Evolutionary conservation across 2,888 invertebrate species (phyloP).

Genomic region (Ectemnius continuus): DNA sequence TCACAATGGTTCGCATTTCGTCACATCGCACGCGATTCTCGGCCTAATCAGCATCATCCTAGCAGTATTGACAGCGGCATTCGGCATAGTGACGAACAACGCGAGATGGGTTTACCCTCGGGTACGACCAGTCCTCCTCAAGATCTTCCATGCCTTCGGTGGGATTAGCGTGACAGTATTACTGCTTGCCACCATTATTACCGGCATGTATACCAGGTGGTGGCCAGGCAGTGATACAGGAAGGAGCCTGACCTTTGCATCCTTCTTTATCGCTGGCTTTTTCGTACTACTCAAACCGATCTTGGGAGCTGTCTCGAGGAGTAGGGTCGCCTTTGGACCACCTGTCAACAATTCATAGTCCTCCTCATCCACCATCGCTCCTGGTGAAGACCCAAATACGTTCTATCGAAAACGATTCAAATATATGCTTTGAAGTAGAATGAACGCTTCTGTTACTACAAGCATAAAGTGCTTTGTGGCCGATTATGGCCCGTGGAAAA

Average conservation of each 20-base stretch:
- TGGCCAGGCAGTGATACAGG: constrained; percentile 57
- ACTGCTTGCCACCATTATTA: constrained; percentile 68
- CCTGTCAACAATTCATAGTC: constrained; percentile 36
- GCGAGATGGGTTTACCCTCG: constrained; percentile 70
- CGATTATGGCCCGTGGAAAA: no score
- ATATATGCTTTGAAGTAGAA: no score
- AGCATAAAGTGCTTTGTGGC: no score
- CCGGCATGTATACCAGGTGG: constrained; percentile 67
- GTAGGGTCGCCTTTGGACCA: constrained; percentile 58
- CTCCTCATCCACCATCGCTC: no score
- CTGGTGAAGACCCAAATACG: no score
- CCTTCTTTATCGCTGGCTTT: constrained; percentile 67
- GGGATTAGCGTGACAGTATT: constrained; percentile 68
- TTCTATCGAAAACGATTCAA: no score
- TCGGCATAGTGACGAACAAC: constrained; percentile 71
- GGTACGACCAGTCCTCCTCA: constrained; percentile 68
- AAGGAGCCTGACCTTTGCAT: constrained; percentile 63
- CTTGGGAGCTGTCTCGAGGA: constrained; percentile 66
- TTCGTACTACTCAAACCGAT: constrained; percentile 71
- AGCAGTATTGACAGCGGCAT: constrained; percentile 53
- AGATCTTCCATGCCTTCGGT: constrained; percentile 69
- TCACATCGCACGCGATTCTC: constrained; percentile 66
- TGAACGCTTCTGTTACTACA: no score
- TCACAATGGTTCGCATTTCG: constrained; percentile 60
- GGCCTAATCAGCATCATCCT: constrained; percentile 69